Percentiles rank a stretch among this genome's conserved stretches.
These are phyloP conservation scores for Proales similis DNA, from an alignment of 1,140 invertebrate genomes.

Conservation along the genomic window DNA sequence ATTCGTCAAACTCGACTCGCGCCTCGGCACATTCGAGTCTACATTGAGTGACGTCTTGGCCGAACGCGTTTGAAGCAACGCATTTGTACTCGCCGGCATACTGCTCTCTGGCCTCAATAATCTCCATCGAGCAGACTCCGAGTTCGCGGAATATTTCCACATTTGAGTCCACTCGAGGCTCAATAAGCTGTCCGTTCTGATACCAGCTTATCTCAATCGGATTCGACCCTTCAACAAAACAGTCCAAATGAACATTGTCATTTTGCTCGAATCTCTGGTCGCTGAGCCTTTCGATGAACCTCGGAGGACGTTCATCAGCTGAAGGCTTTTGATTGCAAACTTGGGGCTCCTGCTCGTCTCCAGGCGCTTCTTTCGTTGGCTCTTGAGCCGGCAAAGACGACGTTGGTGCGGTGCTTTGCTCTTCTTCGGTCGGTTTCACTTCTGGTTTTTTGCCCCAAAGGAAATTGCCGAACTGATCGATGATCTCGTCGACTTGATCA, in stretches of 20 bases:
- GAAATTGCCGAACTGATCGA: conserved; percentile 21
- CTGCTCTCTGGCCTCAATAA: conserved; percentile 1
- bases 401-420: too few relatives aligned
- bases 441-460: too few relatives aligned
- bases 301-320: too few relatives aligned
- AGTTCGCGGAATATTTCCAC: conserved; percentile 29
- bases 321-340: too few relatives aligned
- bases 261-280: conserved; percentile 8
- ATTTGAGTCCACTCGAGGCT: conserved; percentile 4
- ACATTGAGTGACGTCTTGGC: conserved; percentile 16
- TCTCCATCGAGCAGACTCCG: conserved; percentile 24
- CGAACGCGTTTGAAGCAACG: conserved; percentile 15
- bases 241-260: conserved; percentile 31
- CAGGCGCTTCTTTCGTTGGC: too few relatives aligned
- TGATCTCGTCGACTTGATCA: conserved; percentile 6
- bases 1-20: background rate
- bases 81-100: conserved; percentile 25
- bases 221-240: conserved; percentile 32
- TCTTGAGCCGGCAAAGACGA: too few relatives aligned
- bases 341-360: background rate
- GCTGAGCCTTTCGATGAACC: background rate
- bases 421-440: too few relatives aligned
- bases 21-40: background rate
- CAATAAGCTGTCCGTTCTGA: background rate
- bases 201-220: conserved; percentile 17